Conservation (phyloP, 2,888 invertebrate species). For the Drosophila picticornis region DNA sequence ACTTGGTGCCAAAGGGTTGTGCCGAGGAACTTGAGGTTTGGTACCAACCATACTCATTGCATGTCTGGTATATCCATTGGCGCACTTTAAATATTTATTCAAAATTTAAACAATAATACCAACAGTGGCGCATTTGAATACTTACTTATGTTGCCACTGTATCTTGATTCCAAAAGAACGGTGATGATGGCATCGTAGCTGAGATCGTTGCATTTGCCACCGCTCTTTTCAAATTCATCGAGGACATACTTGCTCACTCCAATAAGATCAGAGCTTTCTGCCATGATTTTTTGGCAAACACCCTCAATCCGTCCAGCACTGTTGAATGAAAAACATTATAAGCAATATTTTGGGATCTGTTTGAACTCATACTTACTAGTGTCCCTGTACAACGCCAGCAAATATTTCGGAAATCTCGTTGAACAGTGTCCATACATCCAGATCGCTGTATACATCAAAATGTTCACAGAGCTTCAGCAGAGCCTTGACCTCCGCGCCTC, state of each 20-base stretch:
- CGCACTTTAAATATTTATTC: slow-evolving; percentile 83
- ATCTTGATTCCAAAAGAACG: slow-evolving; percentile 54
- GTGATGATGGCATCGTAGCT: slow-evolving; percentile 71
- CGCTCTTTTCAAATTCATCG: slow-evolving; percentile 36
- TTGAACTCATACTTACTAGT: slow-evolving; percentile 67
- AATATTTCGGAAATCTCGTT: slow-evolving; percentile 82
- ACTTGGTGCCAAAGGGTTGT: slow-evolving; percentile 86
- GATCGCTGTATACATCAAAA: slow-evolving; percentile 78
- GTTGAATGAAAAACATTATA: neutral
- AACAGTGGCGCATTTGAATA: neutral
- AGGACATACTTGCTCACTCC: slow-evolving; percentile 73
- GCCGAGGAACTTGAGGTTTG: slow-evolving; percentile 89
- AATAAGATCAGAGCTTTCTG: slow-evolving; percentile 70
- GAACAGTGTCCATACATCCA: slow-evolving; percentile 83
- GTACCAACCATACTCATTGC: slow-evolving; percentile 94
- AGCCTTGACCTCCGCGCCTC: slow-evolving; percentile 74
- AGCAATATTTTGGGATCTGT: neutral
- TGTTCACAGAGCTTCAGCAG: slow-evolving; percentile 80
- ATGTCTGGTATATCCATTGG: slow-evolving; percentile 93
- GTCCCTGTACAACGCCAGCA: slow-evolving; percentile 81
- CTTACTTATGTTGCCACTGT: slow-evolving; percentile 71
- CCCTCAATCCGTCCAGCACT: slow-evolving; percentile 78
- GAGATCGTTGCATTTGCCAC: slow-evolving; percentile 72
- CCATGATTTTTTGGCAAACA: slow-evolving; percentile 72
- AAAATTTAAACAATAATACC: neutral